Percentiles rank a stretch among this genome's conserved stretches.
phyloP scores from a whole-genome alignment of 2,113 vertebrate species.

The Jaculus jaculus region DNA sequence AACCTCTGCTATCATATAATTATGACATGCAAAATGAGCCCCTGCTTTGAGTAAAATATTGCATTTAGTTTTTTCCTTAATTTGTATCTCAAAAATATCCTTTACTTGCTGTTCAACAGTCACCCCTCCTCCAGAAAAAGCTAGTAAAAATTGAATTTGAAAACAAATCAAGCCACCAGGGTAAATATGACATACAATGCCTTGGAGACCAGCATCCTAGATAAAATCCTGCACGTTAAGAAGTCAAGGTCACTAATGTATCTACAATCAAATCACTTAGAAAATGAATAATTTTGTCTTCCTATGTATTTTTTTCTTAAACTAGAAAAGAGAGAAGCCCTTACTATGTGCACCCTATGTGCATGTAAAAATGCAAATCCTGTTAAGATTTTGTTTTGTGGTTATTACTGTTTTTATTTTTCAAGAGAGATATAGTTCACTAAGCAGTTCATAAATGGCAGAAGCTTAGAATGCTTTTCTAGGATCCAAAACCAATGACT shows the following conservation, averaged over 20 bases:
- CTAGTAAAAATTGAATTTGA: constrained; percentile 74
- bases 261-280: constrained; percentile 14
- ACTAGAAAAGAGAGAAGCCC: background rate
- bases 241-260: constrained; percentile 46
- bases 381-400: background rate
- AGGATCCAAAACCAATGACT: background rate
- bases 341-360: background rate
- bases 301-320: background rate
- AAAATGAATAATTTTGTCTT: constrained; percentile 42
- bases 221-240: constrained; percentile 25
- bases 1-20: constrained; percentile 84
- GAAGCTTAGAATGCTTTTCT: background rate
- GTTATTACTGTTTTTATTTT: background rate
- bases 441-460: background rate
- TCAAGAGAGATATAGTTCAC: background rate
- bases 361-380: background rate
- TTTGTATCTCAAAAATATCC: constrained; percentile 74
- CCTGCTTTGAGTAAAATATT: constrained; percentile 76
- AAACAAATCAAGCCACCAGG: constrained; percentile 64
- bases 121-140: background rate
- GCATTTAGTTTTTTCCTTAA: constrained; percentile 77
- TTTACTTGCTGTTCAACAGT: background rate
- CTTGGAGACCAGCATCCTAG: constrained; percentile 58
- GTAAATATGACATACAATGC: constrained; percentile 64
- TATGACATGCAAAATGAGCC: constrained; percentile 81